Evolutionary conservation across 2,888 invertebrate species (phyloP).

Genomic region (Rhyacophila evoluta): DNA sequence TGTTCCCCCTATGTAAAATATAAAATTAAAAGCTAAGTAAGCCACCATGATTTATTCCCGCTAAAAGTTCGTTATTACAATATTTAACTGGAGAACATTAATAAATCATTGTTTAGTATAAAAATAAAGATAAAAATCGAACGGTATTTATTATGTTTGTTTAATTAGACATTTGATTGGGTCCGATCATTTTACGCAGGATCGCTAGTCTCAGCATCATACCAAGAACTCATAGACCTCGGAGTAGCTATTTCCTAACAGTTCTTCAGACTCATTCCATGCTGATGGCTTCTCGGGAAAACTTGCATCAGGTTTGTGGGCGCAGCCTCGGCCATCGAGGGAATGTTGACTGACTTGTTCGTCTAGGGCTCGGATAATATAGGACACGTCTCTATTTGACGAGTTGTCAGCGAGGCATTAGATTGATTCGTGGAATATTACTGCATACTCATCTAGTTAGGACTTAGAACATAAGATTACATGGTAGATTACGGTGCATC

Average conservation of each 20-base stretch:
- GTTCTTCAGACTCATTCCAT: slow-evolving; percentile 52
- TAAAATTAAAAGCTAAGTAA: too few relatives aligned
- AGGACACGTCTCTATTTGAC: background rate
- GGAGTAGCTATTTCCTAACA: slow-evolving; percentile 46
- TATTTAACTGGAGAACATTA: too few relatives aligned
- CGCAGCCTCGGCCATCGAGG: slow-evolving; percentile 18
- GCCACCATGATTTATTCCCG: too few relatives aligned
- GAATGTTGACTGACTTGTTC: slow-evolving; percentile 32
- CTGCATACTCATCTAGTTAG: background rate
- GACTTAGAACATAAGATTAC: background rate
- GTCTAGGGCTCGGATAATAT: background rate
- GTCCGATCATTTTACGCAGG: background rate
- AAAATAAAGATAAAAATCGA: too few relatives aligned
- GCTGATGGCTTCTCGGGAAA: slow-evolving; percentile 49
- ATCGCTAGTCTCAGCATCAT: slow-evolving; percentile 26
- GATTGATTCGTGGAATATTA: background rate
- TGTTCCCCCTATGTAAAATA: too few relatives aligned
- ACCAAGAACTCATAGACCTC: background rate
- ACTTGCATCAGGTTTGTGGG: slow-evolving; percentile 32
- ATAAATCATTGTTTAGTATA: too few relatives aligned
- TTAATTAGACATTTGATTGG: too few relatives aligned
- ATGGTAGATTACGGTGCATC: background rate
- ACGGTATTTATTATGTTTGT: too few relatives aligned
- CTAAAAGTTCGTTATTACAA: too few relatives aligned
- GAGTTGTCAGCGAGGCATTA: background rate